phyloP scores from a whole-genome alignment of 2,888 invertebrate species.

The Nomada fucata region DNA sequence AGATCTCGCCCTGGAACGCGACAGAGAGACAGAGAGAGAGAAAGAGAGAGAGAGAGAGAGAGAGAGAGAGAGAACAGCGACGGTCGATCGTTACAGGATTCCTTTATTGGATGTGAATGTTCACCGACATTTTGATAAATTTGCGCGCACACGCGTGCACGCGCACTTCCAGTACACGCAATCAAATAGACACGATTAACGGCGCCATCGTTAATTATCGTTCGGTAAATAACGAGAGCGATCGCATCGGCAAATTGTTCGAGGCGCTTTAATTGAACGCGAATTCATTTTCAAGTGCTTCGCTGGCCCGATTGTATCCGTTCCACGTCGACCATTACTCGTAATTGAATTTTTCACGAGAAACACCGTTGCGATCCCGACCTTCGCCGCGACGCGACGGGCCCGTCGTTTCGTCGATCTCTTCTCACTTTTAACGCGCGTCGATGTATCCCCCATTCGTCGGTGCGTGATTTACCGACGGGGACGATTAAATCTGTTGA shows the following conservation, averaged over 20 bases:
- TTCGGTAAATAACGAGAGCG: constrained; percentile 72
- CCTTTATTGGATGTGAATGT: constrained; percentile 62
- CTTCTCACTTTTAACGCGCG: background rate
- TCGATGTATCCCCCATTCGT: too few relatives aligned
- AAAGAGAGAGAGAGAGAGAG: background rate
- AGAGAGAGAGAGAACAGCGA: background rate
- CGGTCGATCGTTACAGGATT: constrained; percentile 49
- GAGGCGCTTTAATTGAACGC: constrained; percentile 68
- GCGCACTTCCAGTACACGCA: constrained; percentile 55
- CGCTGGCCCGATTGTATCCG: constrained; percentile 52
- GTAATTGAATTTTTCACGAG: constrained; percentile 32
- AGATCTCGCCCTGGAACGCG: constrained; percentile 12
- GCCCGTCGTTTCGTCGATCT: background rate
- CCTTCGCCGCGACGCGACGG: too few relatives aligned
- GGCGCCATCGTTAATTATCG: constrained; percentile 75
- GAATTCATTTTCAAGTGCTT: constrained; percentile 67
- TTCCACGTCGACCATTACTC: constrained; percentile 6
- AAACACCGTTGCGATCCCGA: background rate
- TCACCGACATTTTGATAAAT: constrained; percentile 66
- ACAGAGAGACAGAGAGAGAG: constrained; percentile 11
- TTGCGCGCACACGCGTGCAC: constrained; percentile 41
- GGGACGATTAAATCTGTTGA: constrained; percentile 32
- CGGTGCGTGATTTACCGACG: background rate
- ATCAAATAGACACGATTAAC: constrained; percentile 74
- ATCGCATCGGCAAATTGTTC: constrained; percentile 68